phyloP scores from a whole-genome alignment of 2,113 vertebrate genomes.

The human region GRCh38 chr1:148806001-148806500 shows the following conservation, averaged over 20 bases:
- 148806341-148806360: not conserved
- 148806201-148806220: not conserved
- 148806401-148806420: not conserved
- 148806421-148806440: not conserved
- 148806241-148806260: not conserved
- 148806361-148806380: not conserved
- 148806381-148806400: not conserved
- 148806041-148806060: not conserved
- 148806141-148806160: not conserved
- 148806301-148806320: not conserved
- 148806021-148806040: not conserved
- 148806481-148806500: not conserved
- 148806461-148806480: not conserved
- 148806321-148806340: not conserved
- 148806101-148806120: not conserved
- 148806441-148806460: not conserved
- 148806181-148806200: not conserved
- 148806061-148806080: not conserved
- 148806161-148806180: not conserved
- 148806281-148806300: not conserved
- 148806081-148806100: not conserved
- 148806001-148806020: not conserved
- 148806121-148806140: not conserved
- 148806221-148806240: not conserved
- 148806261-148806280: not conserved